These are phyloP conservation scores for Bostrychus sinensis DNA, from an alignment of 2,113 vertebrate species.

Conservation along the genomic window DNA sequence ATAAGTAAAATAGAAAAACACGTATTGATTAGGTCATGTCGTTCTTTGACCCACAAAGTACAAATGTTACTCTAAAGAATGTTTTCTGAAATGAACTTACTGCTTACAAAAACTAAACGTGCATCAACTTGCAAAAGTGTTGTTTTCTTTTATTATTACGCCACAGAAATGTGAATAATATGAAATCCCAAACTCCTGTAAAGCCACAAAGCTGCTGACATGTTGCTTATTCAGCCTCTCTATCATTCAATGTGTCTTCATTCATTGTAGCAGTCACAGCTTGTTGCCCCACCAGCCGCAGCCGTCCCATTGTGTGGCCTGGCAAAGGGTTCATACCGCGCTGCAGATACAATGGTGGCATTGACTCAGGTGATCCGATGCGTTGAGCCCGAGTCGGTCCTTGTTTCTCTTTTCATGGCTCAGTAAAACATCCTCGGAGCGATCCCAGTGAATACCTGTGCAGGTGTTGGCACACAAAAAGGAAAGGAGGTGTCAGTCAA, in stretches of 20 bases:
- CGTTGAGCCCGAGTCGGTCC: constrained; percentile 57
- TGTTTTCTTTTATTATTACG: constrained; percentile 37
- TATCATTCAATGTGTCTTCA: constrained; percentile 60
- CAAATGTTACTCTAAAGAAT: background rate
- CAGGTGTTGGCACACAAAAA: constrained; percentile 72
- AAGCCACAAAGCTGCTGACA: constrained; percentile 55
- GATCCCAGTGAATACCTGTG: constrained; percentile 61
- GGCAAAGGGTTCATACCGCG: constrained; percentile 49
- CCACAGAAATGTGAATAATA: constrained; percentile 32
- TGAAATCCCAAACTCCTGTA: constrained; percentile 40
- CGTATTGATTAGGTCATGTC: too few relatives aligned
- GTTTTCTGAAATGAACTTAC: constrained; percentile 10
- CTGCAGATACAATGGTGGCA: constrained; percentile 69
- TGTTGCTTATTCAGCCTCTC: constrained; percentile 55
- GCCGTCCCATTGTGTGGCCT: constrained; percentile 56
- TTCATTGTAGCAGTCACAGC: constrained; percentile 69
- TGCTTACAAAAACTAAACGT: constrained; percentile 53
- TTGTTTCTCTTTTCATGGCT: constrained; percentile 66
- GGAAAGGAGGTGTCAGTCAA: constrained; percentile 47
- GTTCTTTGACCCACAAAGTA: background rate
- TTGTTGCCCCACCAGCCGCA: constrained; percentile 52
- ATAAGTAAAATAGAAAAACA: too few relatives aligned
- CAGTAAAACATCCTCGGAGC: constrained; percentile 62
- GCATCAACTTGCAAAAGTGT: constrained; percentile 11
- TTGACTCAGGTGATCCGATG: constrained; percentile 75